Conservation (phyloP, 2,113 vertebrate genomes). For the Pica pica region DNA sequence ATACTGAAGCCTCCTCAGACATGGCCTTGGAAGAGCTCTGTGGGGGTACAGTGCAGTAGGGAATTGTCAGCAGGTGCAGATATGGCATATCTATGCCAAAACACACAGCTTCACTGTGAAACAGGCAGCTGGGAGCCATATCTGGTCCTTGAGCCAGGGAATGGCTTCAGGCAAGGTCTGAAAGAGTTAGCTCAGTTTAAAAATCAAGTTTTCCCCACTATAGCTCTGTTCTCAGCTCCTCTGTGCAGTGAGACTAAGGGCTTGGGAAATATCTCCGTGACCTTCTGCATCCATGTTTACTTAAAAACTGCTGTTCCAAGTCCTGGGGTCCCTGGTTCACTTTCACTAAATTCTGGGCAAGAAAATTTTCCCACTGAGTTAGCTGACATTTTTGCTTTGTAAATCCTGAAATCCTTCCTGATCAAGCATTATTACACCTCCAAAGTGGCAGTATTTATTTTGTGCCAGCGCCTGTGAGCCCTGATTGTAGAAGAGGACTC, state of each 20-base stretch:
- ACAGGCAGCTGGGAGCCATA: not conserved
- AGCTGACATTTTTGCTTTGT: not conserved
- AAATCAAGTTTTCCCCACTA: not conserved
- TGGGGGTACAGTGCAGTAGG: not conserved
- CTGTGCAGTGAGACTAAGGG: not conserved
- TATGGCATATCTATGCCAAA: not conserved
- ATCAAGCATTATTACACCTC: not conserved
- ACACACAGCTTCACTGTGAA: not conserved
- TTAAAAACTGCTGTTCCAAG: not conserved
- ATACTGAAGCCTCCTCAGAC: not conserved
- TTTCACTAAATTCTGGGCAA: not conserved
- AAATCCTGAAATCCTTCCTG: not conserved
- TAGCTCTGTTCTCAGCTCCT: not conserved
- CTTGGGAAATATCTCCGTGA: not conserved
- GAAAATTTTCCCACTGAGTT: not conserved
- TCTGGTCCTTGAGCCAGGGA: not conserved
- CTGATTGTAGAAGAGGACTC: not conserved
- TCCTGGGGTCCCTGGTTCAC: not conserved
- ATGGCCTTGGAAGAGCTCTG: not conserved
- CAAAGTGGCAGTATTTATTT: not conserved
- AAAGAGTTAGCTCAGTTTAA: not conserved
- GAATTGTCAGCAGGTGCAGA: not conserved
- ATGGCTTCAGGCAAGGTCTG: not conserved
- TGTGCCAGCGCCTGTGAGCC: not conserved
- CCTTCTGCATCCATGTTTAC: not conserved